Base-by-base conservation (phyloP, 1,140 invertebrate genomes). In the Adoxophyes honmai region DNA sequence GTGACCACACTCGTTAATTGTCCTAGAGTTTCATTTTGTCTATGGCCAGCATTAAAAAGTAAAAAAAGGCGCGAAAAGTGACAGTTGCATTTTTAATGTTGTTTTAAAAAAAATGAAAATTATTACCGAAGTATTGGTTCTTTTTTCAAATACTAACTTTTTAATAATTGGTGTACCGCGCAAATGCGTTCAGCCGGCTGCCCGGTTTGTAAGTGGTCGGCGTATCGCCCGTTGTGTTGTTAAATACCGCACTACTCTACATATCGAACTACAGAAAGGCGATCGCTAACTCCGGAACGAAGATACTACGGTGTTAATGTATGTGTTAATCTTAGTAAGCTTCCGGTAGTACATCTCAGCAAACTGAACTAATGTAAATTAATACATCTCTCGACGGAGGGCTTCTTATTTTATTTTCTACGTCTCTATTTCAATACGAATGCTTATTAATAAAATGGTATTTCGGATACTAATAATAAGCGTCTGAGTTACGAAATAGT, bases 171-270 rank as follows among this genome's bases (percentile, higher is more conserved):
- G 60, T 64, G 51, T 44, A 39, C 53, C 11, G 57, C 52, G 60
- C 61, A 53, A 62, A 74, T 77, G 71, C 81, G 81, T 82, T 68
- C 78, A 64, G 59, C 68, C 69, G 68, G 64, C 66, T 62, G 70
- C 60, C 71, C 75, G 79, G 60, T 76, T 60, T 62, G 76, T 74
- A 75, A 86, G 71, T 87, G 81, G 73, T 77, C 76, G 66, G 67
- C 70, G 73, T 78, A 69, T 77, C 71, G 67, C 38, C 52, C 36
- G 73, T 63, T 56, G 54, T 70, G 71, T 78, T 78, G 75, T 87
- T 87, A 87, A 85, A 87, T 87, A 87, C 81, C 66, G 73, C 68
- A 78, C 70, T 77, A 81, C 68, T 76, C 77, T 82, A 85, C 79
- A 84, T 83, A 81, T 81, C 59, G 59, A 57, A 60, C 62, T 66